Evolutionary conservation across 2,113 vertebrate species (phyloP).

Genomic region (Ploceus nigricollis): DNA sequence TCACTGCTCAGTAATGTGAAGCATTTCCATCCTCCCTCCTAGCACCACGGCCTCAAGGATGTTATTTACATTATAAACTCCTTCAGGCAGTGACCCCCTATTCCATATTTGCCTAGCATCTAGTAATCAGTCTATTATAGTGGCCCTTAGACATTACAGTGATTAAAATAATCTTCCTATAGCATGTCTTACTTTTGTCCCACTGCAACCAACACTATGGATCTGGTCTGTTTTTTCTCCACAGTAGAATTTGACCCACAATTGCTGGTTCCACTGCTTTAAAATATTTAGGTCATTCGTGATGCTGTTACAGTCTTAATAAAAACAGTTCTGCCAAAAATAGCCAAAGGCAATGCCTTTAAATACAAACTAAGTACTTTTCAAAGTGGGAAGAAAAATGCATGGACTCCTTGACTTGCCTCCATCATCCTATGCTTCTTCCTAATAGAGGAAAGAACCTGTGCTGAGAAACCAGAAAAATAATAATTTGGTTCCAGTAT

Average conservation of each 20-base stretch:
- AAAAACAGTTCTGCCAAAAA: background rate
- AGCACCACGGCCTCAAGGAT: background rate
- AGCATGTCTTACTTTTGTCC: background rate
- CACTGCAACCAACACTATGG: background rate
- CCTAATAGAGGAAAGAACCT: background rate
- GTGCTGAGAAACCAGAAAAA: background rate
- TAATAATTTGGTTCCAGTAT: background rate
- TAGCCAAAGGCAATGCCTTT: background rate
- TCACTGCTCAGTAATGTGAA: conserved; percentile 4
- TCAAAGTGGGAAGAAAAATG: background rate
- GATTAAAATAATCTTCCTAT: background rate
- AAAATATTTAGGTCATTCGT: background rate
- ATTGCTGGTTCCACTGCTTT: background rate
- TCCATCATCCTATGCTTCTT: background rate
- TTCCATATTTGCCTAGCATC: background rate
- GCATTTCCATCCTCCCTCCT: background rate
- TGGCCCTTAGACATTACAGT: background rate
- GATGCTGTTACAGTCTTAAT: background rate
- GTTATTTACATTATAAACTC: background rate
- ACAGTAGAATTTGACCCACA: background rate
- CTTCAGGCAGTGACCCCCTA: background rate
- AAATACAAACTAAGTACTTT: background rate
- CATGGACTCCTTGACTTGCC: background rate
- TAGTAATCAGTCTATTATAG: background rate
- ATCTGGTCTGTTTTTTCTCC: background rate